Base-by-base conservation (phyloP, 2,888 invertebrate genomes). In the Eupithecia vulgata region DNA sequence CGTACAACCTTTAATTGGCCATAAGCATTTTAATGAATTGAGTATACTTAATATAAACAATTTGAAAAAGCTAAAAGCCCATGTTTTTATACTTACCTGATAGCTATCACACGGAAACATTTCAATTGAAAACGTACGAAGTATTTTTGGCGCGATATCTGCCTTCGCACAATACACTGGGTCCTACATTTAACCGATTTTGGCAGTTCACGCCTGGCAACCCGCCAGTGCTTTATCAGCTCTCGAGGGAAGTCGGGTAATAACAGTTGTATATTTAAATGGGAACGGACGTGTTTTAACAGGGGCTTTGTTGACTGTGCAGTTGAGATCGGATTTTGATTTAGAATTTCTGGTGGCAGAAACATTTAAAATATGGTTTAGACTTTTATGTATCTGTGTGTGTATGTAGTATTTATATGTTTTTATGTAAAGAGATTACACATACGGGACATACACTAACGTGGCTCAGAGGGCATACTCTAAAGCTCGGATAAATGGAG, bases 161-260 rank as follows among this genome's bases (percentile, higher is more conserved):
- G 12, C 17, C 62, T 21, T 61, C 10, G 62, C 15, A 62, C 37
- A 64, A 64, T 37, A 21, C 5, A 37, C 10, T n/a, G 62, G n/a
- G 10, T n/a, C n/a, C 12, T 57, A 25, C 25, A 75, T 70, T 73
- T 70, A 74, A 77, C 71, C 72, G 67, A 67, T 73, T 74, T 75
- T 77, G 75, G 73, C 73, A 73, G 61, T 76, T 64, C 69, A 45
- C n/a, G 13, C 57, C 73, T 76, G 76, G 76, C 76, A 71, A 30
- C n/a, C 59, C 15, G 71, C 73, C 76, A 76, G 71, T 69, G 37
- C 40, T 73, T 68, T 76, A 73, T 76, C 76, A 67, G 69, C 59
- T 48, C 76, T 67, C 75, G 30, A 35, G 71, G 75, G 72, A 72
- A 75, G 48, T 25, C 62, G 57, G 71, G 37, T 72, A 70, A 70